These are phyloP conservation scores for Meandrusa payeni DNA, from an alignment of 2,888 invertebrate genomes.

Conservation along the genomic window DNA sequence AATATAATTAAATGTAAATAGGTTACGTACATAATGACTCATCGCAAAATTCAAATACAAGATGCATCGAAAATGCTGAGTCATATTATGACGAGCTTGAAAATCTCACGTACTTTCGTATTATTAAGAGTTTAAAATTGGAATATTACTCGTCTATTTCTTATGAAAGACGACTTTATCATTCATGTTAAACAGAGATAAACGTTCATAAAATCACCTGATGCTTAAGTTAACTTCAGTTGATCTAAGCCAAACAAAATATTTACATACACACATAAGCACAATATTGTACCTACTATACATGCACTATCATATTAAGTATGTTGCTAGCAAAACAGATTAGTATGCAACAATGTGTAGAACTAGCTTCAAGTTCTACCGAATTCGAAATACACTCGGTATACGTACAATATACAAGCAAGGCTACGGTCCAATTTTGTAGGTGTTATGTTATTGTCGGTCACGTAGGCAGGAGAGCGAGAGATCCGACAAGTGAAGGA, in stretches of 20 bases:
- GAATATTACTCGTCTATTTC: slow-evolving; percentile 5
- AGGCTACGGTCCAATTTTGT: slow-evolving; percentile 42
- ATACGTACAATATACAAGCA: slow-evolving; percentile 35
- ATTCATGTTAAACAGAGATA: slow-evolving; percentile 20
- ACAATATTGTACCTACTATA: not conserved
- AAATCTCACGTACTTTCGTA: not conserved
- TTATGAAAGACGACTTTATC: slow-evolving; percentile 22
- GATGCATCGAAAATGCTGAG: not conserved
- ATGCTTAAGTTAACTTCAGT: slow-evolving; percentile 27
- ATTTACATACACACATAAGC: not conserved
- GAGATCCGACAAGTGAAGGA: slow-evolving; percentile 43
- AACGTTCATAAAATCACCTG: slow-evolving; percentile 26
- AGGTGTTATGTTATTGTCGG: slow-evolving; percentile 69
- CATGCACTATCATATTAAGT: slow-evolving; percentile 20
- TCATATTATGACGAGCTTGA: not conserved
- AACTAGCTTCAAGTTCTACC: slow-evolving; percentile 28
- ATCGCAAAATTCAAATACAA: not conserved
- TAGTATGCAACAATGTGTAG: slow-evolving; percentile 30
- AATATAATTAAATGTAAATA: slow-evolving; percentile 1
- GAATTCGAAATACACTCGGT: slow-evolving; percentile 5
- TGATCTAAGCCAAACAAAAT: slow-evolving; percentile 24
- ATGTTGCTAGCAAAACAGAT: slow-evolving; percentile 34
- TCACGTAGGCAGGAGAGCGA: slow-evolving; percentile 70
- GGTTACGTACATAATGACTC: slow-evolving; percentile 1
- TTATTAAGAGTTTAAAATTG: not conserved